Evolutionary conservation across 2,888 invertebrate genomes (phyloP).

Genomic region (Caenorhabditis panamensis): DNA sequence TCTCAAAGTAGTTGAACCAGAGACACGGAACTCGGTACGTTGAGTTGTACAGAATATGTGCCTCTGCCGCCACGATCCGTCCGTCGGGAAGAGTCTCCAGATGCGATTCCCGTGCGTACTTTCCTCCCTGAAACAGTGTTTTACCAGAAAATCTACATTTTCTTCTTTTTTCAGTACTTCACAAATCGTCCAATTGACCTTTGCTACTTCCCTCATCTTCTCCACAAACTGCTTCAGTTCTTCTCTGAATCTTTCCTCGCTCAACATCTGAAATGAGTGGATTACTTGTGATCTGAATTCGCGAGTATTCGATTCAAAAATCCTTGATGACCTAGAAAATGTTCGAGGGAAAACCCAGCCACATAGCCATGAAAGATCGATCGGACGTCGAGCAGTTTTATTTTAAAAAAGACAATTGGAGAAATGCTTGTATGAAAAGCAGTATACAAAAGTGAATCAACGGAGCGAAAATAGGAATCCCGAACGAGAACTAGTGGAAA

Average conservation of each 20-base stretch:
- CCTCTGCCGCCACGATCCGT: conserved; percentile 22
- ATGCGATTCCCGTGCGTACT: conserved; percentile 25
- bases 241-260: conserved; percentile 27
- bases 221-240: conserved; percentile 24
- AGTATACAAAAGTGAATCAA: background rate
- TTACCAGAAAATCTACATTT: background rate
- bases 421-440: background rate
- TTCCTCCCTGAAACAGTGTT: conserved; percentile 18
- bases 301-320: too few relatives aligned
- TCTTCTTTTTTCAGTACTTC: conserved; percentile 11
- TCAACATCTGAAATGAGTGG: conserved; percentile 25
- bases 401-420: background rate
- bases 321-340: conserved; percentile 5
- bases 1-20: conserved; percentile 75
- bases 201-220: conserved; percentile 16
- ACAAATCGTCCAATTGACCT: conserved; percentile 29
- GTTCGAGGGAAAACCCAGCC: conserved; percentile 2
- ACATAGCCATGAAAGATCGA: background rate
- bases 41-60: conserved; percentile 69
- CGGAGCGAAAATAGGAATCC: background rate
- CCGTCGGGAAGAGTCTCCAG: conserved; percentile 24
- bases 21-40: conserved; percentile 72
- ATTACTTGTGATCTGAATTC: too few relatives aligned
- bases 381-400: background rate
- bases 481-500: background rate